Evolutionary conservation across 2,888 invertebrate genomes (phyloP), one percentile per base, ranked within the genome.

Genomic region (Pimpla rufipes): DNA sequence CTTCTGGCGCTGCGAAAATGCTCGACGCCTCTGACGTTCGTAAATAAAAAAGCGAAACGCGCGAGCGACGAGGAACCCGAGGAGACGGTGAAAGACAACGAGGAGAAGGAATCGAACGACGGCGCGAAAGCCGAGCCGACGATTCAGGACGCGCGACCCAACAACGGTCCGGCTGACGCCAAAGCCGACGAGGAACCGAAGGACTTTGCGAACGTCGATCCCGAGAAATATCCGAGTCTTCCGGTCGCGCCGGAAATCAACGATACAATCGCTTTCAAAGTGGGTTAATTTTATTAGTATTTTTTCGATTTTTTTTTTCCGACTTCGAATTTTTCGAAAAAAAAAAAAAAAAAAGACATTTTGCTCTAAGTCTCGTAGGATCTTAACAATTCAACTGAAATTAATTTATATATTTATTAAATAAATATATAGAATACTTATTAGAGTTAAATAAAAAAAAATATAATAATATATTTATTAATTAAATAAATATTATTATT

Each of bases 211-310:
- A 55, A 81, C 7, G n/a, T 85, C 1, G 71, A 85, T 64, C 67
- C 82, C 2, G 50, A 74, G 7, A 67, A 85, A 40, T 85, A 82
- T 85, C 85, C 87, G 2, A 42, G 29, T 47, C 67, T 84, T 16
- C 37, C 62, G 13, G 13, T 57, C 0, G n/a, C 11, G 23, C 87
- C 89, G n/a, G 82, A 81, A 67, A 50, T 70, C 57, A 81, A 81
- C 10, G 89, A 90, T 79, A 55, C 88, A 5, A 79, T 90, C 66
- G 88, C 89, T 16, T 90, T 90, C 76, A 89, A 89, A 83, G 90
- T 88, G 85, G 78, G 75, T 74, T 35, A 5, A 29, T 16, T 73
- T n/a, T n/a, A n/a, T n/a, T n/a, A n/a, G n/a, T n/a, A n/a, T n/a
- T n/a, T n/a, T n/a, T n/a, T n/a, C n/a, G n/a, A n/a, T n/a, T n/a